Base-by-base conservation (phyloP, 1,140 invertebrate genomes). In the Diachasma alloeum region DNA sequence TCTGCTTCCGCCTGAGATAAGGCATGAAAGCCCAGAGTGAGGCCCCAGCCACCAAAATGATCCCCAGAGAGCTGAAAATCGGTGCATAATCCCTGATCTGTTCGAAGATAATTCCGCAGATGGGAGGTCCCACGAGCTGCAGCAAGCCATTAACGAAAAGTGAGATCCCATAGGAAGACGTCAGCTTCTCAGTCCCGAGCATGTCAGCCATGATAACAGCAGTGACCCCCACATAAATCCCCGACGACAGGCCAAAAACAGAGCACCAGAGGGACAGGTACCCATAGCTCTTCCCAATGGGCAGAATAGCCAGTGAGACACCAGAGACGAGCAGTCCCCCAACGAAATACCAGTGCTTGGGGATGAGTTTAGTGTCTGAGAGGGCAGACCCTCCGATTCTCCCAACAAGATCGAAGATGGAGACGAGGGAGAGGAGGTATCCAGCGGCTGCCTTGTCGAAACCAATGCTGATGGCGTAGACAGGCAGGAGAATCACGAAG, bases 181-280 rank as follows among this genome's bases (percentile, higher is more conserved):
- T 95, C 2, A 97, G 84, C n/a, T 94, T 90, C 79, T 97, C 95
- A 0, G 93, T 93, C 0, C 95, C 95, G 0, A 97, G 84, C 92
- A 96, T 93, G 85, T 96, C 95, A 0, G 95, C 94, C 94, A 96
- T 95, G 0, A 96, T 94, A 31, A 96, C 93, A 1, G 95, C 95
- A 0, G 95, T 96, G 0, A 96, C 93, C 15, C 95, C 95, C 0
- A 96, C 94, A 83, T 96, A 96, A n/a, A 94, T 92, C n/a, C 95
- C 95, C 0, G 95, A 96, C 9, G 94, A 93, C 4, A 97, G 86
- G 0, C 95, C 95, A 83, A 96, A 96, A 0, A 95, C 82, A 0
- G 92, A 92, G 86, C 95, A 96, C 81, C 93, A 94, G 11, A 91
- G 88, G 42, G 93, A 92, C 1, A 96, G 89, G 15, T 90, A 88